A percentile compares a stretch with the other conserved stretches of the same genome.
phyloP scores from a whole-genome alignment of 2,113 vertebrate genomes.

The Tragelaphus imberbis region DNA sequence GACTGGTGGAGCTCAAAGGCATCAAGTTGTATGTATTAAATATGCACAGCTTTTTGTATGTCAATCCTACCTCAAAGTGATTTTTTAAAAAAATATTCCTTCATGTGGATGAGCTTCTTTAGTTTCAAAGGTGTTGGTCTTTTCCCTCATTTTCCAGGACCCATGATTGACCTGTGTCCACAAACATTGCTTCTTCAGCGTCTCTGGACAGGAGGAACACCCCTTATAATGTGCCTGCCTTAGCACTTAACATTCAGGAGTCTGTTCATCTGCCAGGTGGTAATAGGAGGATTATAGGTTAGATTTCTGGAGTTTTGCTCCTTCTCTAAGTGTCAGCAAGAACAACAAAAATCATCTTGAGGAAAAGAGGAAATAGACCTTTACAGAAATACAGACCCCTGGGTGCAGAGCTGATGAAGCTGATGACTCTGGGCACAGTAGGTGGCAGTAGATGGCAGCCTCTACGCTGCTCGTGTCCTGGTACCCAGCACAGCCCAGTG shows the following conservation, averaged over 20 bases:
- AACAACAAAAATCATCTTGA: neutral
- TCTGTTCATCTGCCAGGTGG: neutral
- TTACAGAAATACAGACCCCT: neutral
- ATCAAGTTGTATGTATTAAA: neutral
- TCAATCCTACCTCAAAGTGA: neutral
- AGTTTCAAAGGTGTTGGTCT: slow-evolving; percentile 65
- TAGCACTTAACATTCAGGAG: neutral
- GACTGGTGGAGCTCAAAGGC: neutral
- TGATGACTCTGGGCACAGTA: neutral
- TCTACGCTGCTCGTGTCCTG: accelerated
- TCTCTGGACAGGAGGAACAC: neutral
- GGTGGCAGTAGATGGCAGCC: accelerated
- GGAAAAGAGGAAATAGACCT: neutral
- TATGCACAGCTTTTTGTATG: neutral
- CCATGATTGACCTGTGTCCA: neutral
- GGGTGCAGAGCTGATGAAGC: neutral
- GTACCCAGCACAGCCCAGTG: neutral
- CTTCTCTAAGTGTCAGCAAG: neutral
- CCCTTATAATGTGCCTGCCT: neutral
- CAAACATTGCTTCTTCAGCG: neutral
- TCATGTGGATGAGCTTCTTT: slow-evolving; percentile 57
- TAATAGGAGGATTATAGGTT: neutral
- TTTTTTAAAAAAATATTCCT: slow-evolving; percentile 45
- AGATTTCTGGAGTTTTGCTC: neutral
- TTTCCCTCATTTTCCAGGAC: neutral